Evolutionary conservation across 2,888 invertebrate species (phyloP), one percentile per base, ranked within the genome.

Genomic region (Liopterus haemorrhoidalis): DNA sequence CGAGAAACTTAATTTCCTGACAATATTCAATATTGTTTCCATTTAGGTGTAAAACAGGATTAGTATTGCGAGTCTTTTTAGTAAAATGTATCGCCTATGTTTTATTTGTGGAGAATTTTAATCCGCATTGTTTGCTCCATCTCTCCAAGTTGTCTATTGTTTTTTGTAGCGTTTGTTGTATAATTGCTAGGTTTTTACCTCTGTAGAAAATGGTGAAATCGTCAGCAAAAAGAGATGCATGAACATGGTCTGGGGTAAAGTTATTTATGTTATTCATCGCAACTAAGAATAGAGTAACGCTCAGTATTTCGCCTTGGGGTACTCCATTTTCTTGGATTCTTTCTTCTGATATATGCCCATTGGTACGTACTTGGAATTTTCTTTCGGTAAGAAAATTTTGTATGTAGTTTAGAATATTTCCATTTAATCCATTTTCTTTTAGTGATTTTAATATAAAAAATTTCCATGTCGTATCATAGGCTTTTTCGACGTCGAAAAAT

Each of bases 261-360:
- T 6, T 27, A 2, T 27, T 22, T 6, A 46, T 36, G 2, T 46
- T 42, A 22, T 52, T 52, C 9, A 52, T 46, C 5, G 42, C 49
- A 15, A 50, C 41, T 20, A 49, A n/a, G 15, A 53, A 53, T 11
- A 51, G 14, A 2, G 46, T 47, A 2, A 49, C 49, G 37, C 47
- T 49, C 0, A 49, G 21, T 9, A 47, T 37, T 2, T 48, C 43
- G 1, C 49, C 49, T 37, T 52, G 46, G 8, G 51, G 45, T 5
- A 53, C 43, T 6, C 46, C 46, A n/a, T 49, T 53, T 31, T 48
- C 41, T 14, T 22, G 12, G 9, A 12, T 14, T 14, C 24, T 14
- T 15, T 6, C 14, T 6, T 5, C 24, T 3, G 40, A 40, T 4
- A 8, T 5, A 2, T 11, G 9, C 5, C 20, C 21, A n/a, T 16